These are phyloP conservation scores for Lagopus muta DNA, from an alignment of 2,113 vertebrate species.

Conservation along the genomic window DNA sequence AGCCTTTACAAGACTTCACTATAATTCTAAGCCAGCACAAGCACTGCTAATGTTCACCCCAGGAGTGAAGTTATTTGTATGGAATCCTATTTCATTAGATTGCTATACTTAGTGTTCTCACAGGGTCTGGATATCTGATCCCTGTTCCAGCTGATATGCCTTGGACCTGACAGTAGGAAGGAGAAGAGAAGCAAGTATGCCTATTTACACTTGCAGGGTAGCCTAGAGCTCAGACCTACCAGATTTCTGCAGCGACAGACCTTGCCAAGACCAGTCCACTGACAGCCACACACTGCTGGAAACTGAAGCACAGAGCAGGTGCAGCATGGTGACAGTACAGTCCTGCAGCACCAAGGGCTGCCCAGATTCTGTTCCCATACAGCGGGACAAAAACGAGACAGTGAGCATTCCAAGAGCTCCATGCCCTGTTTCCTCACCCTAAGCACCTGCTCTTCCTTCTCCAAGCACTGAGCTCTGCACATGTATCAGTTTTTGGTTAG, in stretches of 20 bases:
- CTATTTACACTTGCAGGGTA: neutral
- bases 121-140: constrained; percentile 1
- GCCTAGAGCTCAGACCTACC: neutral
- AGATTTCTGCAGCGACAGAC: neutral
- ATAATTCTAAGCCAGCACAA: neutral
- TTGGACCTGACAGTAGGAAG: neutral
- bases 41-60: neutral
- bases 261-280: neutral
- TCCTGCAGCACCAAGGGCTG: neutral
- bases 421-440: neutral
- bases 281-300: neutral
- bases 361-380: neutral
- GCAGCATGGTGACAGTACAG: neutral
- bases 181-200: neutral
- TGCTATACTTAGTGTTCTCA: neutral
- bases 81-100: neutral
- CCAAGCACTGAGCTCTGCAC: neutral
- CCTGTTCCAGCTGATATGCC: neutral
- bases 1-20: neutral
- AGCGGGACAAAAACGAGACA: neutral
- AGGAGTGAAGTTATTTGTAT: neutral
- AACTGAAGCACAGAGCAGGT: neutral
- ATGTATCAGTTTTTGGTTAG: neutral
- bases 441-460: constrained; percentile 6
- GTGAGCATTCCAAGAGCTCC: neutral